These are phyloP conservation scores for Sympetrum striolatum DNA, from an alignment of 2,888 invertebrate genomes.

Conservation along the genomic window DNA sequence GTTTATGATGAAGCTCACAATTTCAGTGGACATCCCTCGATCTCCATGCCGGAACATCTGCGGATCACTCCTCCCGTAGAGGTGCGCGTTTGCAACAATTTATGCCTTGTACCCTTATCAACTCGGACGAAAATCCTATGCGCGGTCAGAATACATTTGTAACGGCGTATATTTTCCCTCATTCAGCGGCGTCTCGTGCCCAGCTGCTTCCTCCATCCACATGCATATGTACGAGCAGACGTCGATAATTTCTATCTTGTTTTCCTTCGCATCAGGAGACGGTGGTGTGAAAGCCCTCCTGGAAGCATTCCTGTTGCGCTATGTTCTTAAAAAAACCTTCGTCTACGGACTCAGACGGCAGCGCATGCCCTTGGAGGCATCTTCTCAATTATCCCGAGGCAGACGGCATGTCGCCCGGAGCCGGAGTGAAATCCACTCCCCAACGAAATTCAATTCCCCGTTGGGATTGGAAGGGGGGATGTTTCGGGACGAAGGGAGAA, in stretches of 20 bases:
- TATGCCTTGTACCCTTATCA: neutral
- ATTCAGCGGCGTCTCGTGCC: neutral
- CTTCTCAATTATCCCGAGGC: conserved; percentile 10
- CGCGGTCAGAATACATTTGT: neutral
- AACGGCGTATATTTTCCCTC: neutral
- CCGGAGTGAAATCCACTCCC: conserved; percentile 21
- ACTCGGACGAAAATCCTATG: neutral
- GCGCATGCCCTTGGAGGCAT: neutral
- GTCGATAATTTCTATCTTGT: neutral
- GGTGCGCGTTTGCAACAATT: neutral
- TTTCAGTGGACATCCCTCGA: neutral
- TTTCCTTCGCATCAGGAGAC: neutral
- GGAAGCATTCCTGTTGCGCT: neutral
- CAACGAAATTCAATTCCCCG: conserved; percentile 26
- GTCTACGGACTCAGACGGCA: neutral
- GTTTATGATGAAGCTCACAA: neutral
- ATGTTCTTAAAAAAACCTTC: neutral
- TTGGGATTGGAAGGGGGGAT: neutral
- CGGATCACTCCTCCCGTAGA: neutral
- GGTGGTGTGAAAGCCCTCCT: neutral
- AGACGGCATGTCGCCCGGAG: neutral
- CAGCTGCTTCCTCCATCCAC: neutral
- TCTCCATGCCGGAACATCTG: neutral
- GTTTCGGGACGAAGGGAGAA: neutral
- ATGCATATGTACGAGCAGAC: neutral